phyloP scores from a whole-genome alignment of 2,113 vertebrate species.

The Megatriorchis doriae region DNA sequence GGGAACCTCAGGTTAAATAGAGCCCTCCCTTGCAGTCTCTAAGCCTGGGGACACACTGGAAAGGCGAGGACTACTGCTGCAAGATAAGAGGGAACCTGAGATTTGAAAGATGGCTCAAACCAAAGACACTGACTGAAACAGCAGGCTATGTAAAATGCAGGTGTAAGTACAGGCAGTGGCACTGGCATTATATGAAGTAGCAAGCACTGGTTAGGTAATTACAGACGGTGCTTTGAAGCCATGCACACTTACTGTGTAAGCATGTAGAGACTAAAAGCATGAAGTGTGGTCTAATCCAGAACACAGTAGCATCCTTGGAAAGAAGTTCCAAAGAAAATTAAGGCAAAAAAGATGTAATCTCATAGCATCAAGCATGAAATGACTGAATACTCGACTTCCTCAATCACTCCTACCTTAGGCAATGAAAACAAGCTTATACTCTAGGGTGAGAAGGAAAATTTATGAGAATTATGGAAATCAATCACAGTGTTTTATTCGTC shows the following conservation, averaged over 20 bases:
- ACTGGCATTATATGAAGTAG: not conserved
- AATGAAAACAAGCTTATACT: not conserved
- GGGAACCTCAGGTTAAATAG: not conserved
- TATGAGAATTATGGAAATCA: not conserved
- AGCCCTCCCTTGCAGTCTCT: not conserved
- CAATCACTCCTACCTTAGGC: not conserved
- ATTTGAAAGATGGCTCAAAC: not conserved
- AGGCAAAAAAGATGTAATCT: not conserved
- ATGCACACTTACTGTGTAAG: not conserved
- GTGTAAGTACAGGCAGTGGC: not conserved
- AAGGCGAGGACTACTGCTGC: accelerated
- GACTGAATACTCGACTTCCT: not conserved
- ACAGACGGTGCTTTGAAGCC: not conserved
- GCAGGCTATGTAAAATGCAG: not conserved
- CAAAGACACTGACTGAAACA: not conserved
- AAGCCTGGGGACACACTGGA: not conserved
- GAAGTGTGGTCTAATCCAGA: not conserved
- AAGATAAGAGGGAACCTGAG: not conserved
- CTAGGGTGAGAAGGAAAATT: not conserved
- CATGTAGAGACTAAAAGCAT: not conserved
- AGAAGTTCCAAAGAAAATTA: not conserved
- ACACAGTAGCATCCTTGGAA: not conserved
- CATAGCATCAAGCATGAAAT: not conserved
- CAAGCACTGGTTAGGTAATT: not conserved
- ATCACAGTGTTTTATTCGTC: not conserved